A percentile compares a stretch with the other conserved stretches of the same genome.
These are phyloP conservation scores for Dendrophyllia cribrosa DNA, from an alignment of 64 coral and sea anemone species.

Conservation along the genomic window DNA sequence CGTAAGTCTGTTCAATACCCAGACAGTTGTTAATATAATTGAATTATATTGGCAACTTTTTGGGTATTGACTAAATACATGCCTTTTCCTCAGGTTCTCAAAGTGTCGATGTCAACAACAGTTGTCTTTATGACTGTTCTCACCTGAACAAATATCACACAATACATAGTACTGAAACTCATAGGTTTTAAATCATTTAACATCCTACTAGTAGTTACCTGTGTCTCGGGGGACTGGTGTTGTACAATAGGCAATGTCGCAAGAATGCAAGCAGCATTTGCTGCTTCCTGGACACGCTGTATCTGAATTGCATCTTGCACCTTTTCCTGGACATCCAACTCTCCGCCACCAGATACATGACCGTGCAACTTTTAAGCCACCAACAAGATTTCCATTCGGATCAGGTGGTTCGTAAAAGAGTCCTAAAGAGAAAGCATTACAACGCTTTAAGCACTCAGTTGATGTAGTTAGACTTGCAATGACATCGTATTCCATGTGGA, in stretches of 20 bases:
- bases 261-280: constrained; percentile 18
- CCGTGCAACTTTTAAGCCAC: too few species aligned
- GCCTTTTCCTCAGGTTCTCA: too few species aligned
- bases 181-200: too few species aligned
- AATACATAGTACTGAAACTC: not conserved
- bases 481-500: too few species aligned
- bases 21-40: too few species aligned
- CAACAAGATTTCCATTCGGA: not conserved
- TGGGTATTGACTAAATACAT: too few species aligned
- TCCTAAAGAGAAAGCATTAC: not conserved
- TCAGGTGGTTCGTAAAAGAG: not conserved
- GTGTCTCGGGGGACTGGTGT: not conserved
- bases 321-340: constrained; percentile 2
- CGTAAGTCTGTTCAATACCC: too few species aligned
- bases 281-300: constrained; percentile 7
- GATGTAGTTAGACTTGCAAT: too few species aligned
- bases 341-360: constrained; percentile 3
- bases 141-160: not conserved
- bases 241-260: constrained; percentile 3
- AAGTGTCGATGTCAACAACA: too few species aligned
- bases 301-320: not conserved
- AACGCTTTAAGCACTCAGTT: not conserved
- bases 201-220: not conserved
- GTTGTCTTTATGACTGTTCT: too few species aligned
- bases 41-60: too few species aligned